Evolutionary conservation across 2,888 invertebrate species (phyloP).

Genomic region (Strigamia maritima): DNA sequence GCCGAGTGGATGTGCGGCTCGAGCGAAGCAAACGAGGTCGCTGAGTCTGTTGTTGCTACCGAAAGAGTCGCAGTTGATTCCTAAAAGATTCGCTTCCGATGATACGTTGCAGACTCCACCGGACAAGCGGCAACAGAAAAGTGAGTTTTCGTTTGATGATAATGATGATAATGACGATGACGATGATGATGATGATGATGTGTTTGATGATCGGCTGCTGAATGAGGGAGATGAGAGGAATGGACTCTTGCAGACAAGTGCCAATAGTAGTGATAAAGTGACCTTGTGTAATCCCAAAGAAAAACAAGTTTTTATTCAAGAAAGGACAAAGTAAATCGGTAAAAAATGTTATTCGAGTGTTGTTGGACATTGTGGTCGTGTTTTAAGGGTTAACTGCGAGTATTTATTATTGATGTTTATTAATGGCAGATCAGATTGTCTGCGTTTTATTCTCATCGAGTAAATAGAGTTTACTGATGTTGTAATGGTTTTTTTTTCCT

Average conservation of each 20-base stretch:
- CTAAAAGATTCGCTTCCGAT: not conserved
- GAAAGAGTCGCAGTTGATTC: not conserved
- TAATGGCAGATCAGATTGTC: too few species aligned
- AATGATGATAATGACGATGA: conserved; percentile 15
- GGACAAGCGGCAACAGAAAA: not conserved
- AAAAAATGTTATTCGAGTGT: not conserved
- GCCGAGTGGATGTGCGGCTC: not conserved
- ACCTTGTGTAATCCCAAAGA: conserved; percentile 12
- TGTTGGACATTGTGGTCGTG: not conserved
- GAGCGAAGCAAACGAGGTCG: not conserved
- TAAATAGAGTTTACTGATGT: too few species aligned
- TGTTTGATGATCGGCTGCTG: not conserved
- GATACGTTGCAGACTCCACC: not conserved
- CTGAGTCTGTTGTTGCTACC: not conserved
- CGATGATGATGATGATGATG: conserved; percentile 35
- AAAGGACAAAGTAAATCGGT: not conserved
- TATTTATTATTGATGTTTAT: too few species aligned
- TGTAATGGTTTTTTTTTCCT: too few species aligned
- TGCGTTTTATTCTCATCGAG: too few species aligned
- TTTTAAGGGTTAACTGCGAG: not conserved
- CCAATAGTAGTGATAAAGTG: conserved; percentile 8
- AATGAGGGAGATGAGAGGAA: not conserved
- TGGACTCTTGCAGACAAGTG: not conserved
- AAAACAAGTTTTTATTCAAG: not conserved
- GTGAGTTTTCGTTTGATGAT: conserved; percentile 1